Conservation (phyloP, 1,140 invertebrate species). For the Pseudomyrmex sp. region DNA sequence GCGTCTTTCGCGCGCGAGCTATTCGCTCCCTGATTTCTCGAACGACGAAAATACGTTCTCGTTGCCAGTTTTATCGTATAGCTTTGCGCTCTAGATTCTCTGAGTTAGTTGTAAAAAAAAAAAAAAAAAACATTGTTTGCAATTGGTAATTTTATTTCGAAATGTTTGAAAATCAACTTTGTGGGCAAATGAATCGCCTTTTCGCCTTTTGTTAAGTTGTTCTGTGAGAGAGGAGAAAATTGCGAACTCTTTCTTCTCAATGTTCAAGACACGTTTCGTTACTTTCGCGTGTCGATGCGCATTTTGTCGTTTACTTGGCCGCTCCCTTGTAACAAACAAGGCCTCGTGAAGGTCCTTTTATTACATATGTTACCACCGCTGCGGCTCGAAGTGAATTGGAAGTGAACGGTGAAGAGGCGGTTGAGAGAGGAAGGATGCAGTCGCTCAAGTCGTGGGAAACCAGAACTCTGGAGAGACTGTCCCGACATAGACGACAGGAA, state of each 20-base stretch:
- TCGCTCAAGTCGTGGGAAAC: constrained; percentile 70
- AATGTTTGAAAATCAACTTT: too few species aligned
- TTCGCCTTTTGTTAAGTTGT: too few species aligned
- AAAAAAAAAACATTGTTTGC: too few species aligned
- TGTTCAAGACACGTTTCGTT: too few species aligned
- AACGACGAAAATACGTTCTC: neutral
- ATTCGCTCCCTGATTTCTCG: neutral
- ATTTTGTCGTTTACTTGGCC: neutral
- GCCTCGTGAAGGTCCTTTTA: neutral
- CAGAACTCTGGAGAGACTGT: constrained; percentile 69
- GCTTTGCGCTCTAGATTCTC: too few species aligned
- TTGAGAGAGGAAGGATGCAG: constrained; percentile 45
- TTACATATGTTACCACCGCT: neutral
- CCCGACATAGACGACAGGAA: constrained; percentile 53
- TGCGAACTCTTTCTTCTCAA: too few species aligned
- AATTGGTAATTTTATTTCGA: too few species aligned
- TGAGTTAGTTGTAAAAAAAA: too few species aligned
- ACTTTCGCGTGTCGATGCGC: neutral
- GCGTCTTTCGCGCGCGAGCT: constrained; percentile 2
- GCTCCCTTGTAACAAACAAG: neutral
- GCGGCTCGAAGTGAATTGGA: constrained; percentile 14
- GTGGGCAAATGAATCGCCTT: too few species aligned
- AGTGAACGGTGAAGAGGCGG: constrained; percentile 9
- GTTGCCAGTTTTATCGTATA: neutral
- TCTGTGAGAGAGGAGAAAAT: too few species aligned